Conservation (phyloP, 2,113 vertebrate genomes). For the Burhinus oedicnemus region DNA sequence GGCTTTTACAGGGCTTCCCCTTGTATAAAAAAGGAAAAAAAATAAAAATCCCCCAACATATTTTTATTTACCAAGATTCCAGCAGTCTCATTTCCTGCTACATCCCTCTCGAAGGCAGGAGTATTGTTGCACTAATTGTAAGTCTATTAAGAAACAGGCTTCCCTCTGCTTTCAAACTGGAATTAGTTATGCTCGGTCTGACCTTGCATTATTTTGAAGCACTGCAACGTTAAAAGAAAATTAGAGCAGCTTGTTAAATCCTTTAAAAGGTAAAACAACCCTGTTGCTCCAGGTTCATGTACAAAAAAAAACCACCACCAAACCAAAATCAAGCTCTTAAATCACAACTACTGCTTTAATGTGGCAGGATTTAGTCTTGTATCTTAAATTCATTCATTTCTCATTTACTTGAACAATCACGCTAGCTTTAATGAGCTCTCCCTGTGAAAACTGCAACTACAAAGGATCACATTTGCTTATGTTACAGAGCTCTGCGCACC, state of each 20-base stretch:
- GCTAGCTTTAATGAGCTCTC: constrained; percentile 37
- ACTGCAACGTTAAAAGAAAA: not conserved
- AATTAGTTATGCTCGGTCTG: constrained; percentile 18
- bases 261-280: not conserved
- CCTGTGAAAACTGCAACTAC: constrained; percentile 29
- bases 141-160: not conserved
- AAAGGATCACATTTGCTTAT: not conserved
- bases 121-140: not conserved
- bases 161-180: not conserved
- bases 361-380: not conserved
- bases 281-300: not conserved
- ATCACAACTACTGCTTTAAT: constrained; percentile 2
- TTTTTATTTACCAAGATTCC: not conserved
- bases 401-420: constrained; percentile 16
- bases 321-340: constrained; percentile 39
- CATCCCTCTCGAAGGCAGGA: not conserved
- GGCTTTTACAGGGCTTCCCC: not conserved
- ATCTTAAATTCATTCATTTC: constrained; percentile 56
- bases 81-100: not conserved
- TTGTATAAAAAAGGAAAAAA: fast-evolving
- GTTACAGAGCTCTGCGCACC: not conserved
- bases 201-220: constrained; percentile 26
- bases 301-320: not conserved
- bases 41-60: not conserved
- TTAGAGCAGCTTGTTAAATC: constrained; percentile 1